Base-by-base conservation (phyloP, 2,888 invertebrate species). In the Drosophila nr. medialis region DNA sequence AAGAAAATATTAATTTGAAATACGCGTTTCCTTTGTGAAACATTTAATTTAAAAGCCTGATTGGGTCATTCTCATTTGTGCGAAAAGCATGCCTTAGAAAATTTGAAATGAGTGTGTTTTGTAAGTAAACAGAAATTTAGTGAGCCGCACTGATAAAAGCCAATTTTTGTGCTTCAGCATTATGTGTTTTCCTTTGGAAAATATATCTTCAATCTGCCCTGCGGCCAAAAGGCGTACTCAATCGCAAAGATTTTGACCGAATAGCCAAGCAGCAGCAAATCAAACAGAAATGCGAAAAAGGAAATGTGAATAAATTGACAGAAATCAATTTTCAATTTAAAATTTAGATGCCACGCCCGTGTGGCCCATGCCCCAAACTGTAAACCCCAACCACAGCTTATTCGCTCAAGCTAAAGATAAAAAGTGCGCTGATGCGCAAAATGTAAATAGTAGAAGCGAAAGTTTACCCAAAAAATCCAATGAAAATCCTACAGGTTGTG, bases 251-350 rank as follows among this genome's bases (percentile, higher is more conserved):
- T 74, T 67, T 73, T 64, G 78, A 72, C 72, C 84, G 75, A 24
- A 24, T 7, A 24, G 24, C 24, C 62, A 36, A 62, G 58, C 54
- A 53, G 32, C 45, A 59, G 60, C 59, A 80, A 83, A 84, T 74
- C 75, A 80, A 77, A 74, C 66, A 50, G 24, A 51, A 66, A 45
- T 45, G 8, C 15, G 24, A 27, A 61, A 61, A 50, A 58, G 30
- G 40, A 63, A 55, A 60, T 48, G 58, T 53, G 56, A 72, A 54
- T 70, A 75, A 72, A 75, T 83, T 81, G 76, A 79, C 64, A 79
- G 83, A 86, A 86, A 88, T 88, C 86, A 86, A 88, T 86, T 86
- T 88, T 84, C 86, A 86, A 86, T 88, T 82, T 86, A 78, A 83
- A 86, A 86, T 86, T 82, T 84, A 88, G 84, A 86, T 86, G 68